These are phyloP conservation scores for Gymnosoma rotundatum DNA, from an alignment of 2,888 invertebrate genomes.

Conservation along the genomic window DNA sequence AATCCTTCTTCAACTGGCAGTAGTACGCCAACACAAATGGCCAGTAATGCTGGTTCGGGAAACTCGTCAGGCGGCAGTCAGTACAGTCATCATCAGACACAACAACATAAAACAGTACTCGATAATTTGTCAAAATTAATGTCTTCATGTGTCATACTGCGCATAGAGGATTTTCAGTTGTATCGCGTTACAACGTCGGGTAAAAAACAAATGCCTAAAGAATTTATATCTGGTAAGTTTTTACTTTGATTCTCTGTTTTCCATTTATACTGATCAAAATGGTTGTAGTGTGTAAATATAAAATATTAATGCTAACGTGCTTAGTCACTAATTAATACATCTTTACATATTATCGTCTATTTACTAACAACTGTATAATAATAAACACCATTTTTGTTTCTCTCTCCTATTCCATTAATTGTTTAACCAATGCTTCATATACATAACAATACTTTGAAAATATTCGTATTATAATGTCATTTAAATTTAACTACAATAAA, in stretches of 20 bases:
- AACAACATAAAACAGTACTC: slow-evolving; percentile 85
- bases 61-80: slow-evolving; percentile 76
- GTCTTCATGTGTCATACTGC: slow-evolving; percentile 94
- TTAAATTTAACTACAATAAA: slow-evolving; percentile 14
- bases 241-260: not conserved
- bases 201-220: slow-evolving; percentile 89
- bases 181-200: slow-evolving; percentile 91
- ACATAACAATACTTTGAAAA: slow-evolving; percentile 27
- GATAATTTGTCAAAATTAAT: slow-evolving; percentile 92
- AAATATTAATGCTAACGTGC: slow-evolving; percentile 8
- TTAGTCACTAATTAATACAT: slow-evolving; percentile 13
- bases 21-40: slow-evolving; percentile 72
- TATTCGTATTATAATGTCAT: slow-evolving; percentile 31
- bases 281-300: too few relatives aligned
- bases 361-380: slow-evolving; percentile 8
- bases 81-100: slow-evolving; percentile 83
- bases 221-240: slow-evolving; percentile 87
- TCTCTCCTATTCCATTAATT: slow-evolving; percentile 10
- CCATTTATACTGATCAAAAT: not conserved
- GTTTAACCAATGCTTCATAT: slow-evolving; percentile 2
- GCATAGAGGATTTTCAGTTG: slow-evolving; percentile 95
- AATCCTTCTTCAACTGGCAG: slow-evolving; percentile 67
- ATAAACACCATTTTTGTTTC: slow-evolving; percentile 15
- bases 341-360: not conserved
- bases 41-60: slow-evolving; percentile 65